phyloP scores from a whole-genome alignment of 2,797 vertebrate species.

The Hipposideros larvatus region DNA sequence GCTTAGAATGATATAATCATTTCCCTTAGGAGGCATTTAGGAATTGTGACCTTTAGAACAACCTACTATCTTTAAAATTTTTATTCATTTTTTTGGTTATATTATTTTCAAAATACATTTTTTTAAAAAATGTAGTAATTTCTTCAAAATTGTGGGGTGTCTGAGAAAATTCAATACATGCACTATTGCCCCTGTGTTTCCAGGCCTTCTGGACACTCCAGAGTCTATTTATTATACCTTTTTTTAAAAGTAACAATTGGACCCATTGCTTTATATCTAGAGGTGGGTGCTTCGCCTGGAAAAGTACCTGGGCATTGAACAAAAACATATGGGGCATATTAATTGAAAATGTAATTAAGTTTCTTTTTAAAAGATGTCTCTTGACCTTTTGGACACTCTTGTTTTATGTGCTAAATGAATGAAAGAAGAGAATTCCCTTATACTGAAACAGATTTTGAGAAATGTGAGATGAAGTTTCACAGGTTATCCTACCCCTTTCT shows the following conservation, averaged over 20 bases:
- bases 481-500: background rate
- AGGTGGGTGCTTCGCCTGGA: background rate
- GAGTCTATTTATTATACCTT: background rate
- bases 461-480: background rate
- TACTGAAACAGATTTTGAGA: background rate
- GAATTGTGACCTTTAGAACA: background rate
- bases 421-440: background rate
- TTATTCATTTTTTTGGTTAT: background rate
- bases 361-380: background rate
- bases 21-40: background rate
- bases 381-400: background rate
- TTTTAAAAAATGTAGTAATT: background rate
- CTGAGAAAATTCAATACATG: background rate
- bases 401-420: background rate
- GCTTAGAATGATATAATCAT: background rate
- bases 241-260: background rate
- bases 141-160: background rate
- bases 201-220: background rate
- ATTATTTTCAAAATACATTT: slow-evolving; percentile 42
- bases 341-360: background rate
- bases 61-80: background rate
- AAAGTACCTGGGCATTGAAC: background rate
- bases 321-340: background rate
- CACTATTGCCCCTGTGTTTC: background rate
- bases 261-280: background rate